Evolutionary conservation across 2,888 invertebrate species (phyloP), one percentile per base, ranked within the genome.

Genomic region (Caenorhabditis drosophilae): DNA sequence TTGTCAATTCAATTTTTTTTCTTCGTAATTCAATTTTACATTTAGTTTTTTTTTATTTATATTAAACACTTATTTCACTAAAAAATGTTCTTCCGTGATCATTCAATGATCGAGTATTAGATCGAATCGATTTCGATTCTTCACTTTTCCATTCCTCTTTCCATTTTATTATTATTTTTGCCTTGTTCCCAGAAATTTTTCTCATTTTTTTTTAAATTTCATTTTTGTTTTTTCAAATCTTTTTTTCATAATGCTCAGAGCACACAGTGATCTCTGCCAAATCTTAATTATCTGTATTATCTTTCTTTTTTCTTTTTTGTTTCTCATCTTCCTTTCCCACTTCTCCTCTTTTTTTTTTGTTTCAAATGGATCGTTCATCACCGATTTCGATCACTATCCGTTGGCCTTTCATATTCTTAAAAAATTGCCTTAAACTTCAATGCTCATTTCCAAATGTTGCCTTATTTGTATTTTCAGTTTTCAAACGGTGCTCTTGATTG

Each of bases 251-350:
- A 18, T 34, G 34, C 64, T 54, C 55, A 58, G 66, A 66, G 51
- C 64, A 54, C 58, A 47, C 55, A 50, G 59, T 62, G 56, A 59
- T 59, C 58, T 66, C 55, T 66, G 58, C 54, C 42, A 56, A 46
- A 47, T 52, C 52, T 49, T 20, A 12, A 4, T 22, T 35, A 9
- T 15, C 34, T 47, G 18, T 47, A 11, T 25, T 11, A 18, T 52
- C 9, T 15, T 23, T 25, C 11, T 7, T 18, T 11, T 18, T 41
- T 31, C 11, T 20, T 7, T 27, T n/a, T 15, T 45, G 12, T 27
- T n/a, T n/a, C n/a, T n/a, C n/a, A n/a, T n/a, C n/a, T n/a, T n/a
- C n/a, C n/a, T n/a, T n/a, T n/a, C n/a, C n/a, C n/a, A n/a, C n/a
- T n/a, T n/a, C n/a, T n/a, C n/a, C n/a, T n/a, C n/a, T n/a, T n/a